phyloP scores from a whole-genome alignment of 2,888 invertebrate genomes.

The Apoderus coryli region DNA sequence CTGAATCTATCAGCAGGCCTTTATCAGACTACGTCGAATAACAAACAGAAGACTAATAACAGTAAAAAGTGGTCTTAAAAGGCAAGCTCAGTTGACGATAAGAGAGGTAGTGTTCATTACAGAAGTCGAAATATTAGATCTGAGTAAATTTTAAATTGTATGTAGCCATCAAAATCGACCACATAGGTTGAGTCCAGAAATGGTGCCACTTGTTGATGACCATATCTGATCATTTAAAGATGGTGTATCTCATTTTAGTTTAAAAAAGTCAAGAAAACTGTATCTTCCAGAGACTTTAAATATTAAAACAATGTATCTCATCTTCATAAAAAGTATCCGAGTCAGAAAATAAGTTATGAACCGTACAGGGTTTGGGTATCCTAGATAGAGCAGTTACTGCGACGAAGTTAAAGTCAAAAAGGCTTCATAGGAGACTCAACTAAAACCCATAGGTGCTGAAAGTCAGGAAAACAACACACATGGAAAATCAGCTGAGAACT shows the following conservation, averaged over 20 bases:
- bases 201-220: conserved; percentile 8
- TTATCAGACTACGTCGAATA: conserved; percentile 1
- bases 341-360: conserved; percentile 11
- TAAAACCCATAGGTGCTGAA: conserved; percentile 8
- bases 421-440: conserved; percentile 4
- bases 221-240: conserved; percentile 5
- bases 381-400: conserved; percentile 10
- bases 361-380: conserved; percentile 10
- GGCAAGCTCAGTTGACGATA: conserved; percentile 2
- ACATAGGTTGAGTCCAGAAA: conserved; percentile 7
- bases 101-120: neutral
- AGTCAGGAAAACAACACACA: conserved; percentile 7
- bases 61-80: conserved; percentile 2
- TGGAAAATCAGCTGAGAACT: conserved; percentile 7
- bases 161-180: conserved; percentile 5
- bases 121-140: conserved; percentile 1
- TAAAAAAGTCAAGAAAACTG: conserved; percentile 11
- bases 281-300: conserved; percentile 13
- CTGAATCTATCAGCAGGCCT: conserved; percentile 1
- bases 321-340: conserved; percentile 11
- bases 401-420: conserved; percentile 11
- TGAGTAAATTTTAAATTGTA: conserved; percentile 2
- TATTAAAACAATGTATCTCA: conserved; percentile 12
- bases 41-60: conserved; percentile 3
- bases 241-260: conserved; percentile 11